phyloP scores from a whole-genome alignment of 2,797 vertebrate species.

The Catharus ustulatus region DNA sequence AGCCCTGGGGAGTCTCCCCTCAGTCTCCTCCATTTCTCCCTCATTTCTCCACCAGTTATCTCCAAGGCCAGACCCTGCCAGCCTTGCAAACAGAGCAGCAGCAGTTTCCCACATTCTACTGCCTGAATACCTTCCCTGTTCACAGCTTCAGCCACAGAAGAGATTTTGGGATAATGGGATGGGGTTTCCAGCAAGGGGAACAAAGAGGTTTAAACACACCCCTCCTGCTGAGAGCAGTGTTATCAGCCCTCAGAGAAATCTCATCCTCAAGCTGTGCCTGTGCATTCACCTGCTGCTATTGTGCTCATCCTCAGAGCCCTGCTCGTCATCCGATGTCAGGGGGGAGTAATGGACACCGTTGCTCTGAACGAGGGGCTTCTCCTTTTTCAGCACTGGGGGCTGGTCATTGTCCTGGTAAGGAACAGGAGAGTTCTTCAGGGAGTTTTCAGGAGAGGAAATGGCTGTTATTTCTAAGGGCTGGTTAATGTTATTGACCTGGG shows the following conservation, averaged over 20 bases:
- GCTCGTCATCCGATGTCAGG: constrained; percentile 81
- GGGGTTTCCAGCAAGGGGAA: not conserved
- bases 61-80: not conserved
- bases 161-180: not conserved
- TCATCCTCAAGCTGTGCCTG: not conserved
- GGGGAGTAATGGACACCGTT: constrained; percentile 82
- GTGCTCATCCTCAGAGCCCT: constrained; percentile 79
- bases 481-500: constrained; percentile 97
- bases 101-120: not conserved
- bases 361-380: constrained; percentile 85
- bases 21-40: not conserved
- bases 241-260: not conserved
- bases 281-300: constrained; percentile 73
- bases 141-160: fast-evolving
- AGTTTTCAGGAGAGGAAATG: constrained; percentile 97
- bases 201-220: not conserved
- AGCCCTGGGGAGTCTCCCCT: not conserved
- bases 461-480: constrained; percentile 98
- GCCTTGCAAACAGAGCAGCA: not conserved
- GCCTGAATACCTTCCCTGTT: not conserved
- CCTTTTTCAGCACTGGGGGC: constrained; percentile 93
- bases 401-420: constrained; percentile 90
- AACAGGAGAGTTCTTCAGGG: constrained; percentile 87
- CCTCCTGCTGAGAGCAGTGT: not conserved
- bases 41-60: not conserved